Evolutionary conservation across 2,797 vertebrate genomes (phyloP), one percentile per base, ranked within the genome.

Genomic region (Staurois parvus): DNA sequence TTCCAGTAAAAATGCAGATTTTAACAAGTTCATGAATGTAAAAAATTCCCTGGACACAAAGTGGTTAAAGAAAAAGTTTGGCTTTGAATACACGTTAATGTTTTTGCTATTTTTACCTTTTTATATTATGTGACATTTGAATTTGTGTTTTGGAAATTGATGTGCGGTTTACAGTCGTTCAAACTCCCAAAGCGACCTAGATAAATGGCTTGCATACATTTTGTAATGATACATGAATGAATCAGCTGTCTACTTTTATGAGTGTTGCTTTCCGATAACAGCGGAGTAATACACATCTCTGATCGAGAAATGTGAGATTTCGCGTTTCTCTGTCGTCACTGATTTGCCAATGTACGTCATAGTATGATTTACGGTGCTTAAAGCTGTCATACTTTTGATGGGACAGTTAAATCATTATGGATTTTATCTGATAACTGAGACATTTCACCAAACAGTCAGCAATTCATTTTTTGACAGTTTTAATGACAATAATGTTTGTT

Each of bases 311-410:
- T 19, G 9, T 64, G 66, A 78, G 37, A 28, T 26, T 66, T 72
- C 28, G 13, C 21, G 10, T 69, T n/a, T 32, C 72, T 83, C 64
- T 86, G 79, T 62, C 85, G 80, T 86, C 85, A 86, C 66, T 77
- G 15, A 64, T 34, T 34, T 19, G 5, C 79, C 64, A 34, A 82
- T 72, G 80, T 86, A 77, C 85, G 80, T 86, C 85, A 86, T 59
- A 73, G 29, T 67, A 30, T 86, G 79, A 86, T 86, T 86, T 86
- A 86, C 70, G 73, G 26, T 66, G 17, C 67, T 68, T 77, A 69
- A 72, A 56, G 70, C 73, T 69, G 68, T 82, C 85, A 82, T 56
- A 28, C 68, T 28, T 81, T 52, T 64, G 17, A 72, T 30, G 37
- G 56, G 52, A 45, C 21, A 28, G 30, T 76, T 81, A 72, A 82